Conservation (phyloP, 1,140 invertebrate genomes). For the Lordiphosa clarofinis region DNA sequence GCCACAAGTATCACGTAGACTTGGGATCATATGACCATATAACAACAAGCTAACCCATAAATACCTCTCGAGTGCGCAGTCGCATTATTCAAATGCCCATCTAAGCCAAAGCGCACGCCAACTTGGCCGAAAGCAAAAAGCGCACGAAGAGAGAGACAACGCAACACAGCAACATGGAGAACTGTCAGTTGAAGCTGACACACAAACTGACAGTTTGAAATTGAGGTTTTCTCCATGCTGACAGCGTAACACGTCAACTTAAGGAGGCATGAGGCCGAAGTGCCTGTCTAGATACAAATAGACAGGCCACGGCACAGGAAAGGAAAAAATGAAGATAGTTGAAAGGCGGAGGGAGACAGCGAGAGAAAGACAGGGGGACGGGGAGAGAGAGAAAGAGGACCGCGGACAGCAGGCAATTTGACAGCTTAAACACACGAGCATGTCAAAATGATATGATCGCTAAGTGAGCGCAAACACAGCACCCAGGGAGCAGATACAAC, state of each 20-base stretch:
- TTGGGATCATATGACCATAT: no score
- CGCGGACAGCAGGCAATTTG: slow-evolving; percentile 74
- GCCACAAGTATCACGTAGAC: no score
- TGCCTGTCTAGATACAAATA: slow-evolving; percentile 77
- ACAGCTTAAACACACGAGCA: slow-evolving; percentile 76
- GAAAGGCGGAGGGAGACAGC: slow-evolving; percentile 13
- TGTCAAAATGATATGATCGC: slow-evolving; percentile 78
- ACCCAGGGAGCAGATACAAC: slow-evolving; percentile 17
- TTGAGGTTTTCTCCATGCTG: slow-evolving; percentile 77
- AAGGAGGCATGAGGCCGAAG: slow-evolving; percentile 74
- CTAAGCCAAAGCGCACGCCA: slow-evolving; percentile 43
- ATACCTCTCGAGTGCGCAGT: slow-evolving; percentile 38
- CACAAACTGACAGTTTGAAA: slow-evolving; percentile 77
- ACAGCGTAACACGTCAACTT: slow-evolving; percentile 77
- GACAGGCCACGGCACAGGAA: slow-evolving; percentile 57
- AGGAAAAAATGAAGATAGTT: slow-evolving; percentile 40
- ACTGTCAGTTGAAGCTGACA: slow-evolving; percentile 76
- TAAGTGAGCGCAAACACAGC: slow-evolving; percentile 68
- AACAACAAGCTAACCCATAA: slow-evolving; percentile 15
- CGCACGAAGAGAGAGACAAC: slow-evolving; percentile 25
- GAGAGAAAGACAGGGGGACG: background rate
- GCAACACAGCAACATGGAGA: slow-evolving; percentile 53
- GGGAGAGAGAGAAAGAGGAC: slow-evolving; percentile 1
- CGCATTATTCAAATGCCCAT: slow-evolving; percentile 72
- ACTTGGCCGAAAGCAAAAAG: slow-evolving; percentile 32